phyloP scores from a whole-genome alignment of 2,113 vertebrate genomes.

The Cyprinodon variegatus region DNA sequence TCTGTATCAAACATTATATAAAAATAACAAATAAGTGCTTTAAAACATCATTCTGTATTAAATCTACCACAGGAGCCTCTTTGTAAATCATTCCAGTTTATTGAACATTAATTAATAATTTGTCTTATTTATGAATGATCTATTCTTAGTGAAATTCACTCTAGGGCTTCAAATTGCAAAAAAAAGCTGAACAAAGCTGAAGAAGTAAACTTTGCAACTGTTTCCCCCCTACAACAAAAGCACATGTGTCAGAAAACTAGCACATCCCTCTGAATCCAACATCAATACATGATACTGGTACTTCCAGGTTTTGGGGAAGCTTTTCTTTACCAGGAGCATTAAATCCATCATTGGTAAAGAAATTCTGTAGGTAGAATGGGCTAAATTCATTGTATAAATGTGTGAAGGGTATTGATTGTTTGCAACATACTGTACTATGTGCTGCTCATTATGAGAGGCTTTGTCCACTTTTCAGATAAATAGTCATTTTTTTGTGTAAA shows the following conservation, averaged over 20 bases:
- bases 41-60: too few species aligned
- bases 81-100: background rate
- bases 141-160: background rate
- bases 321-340: too few species aligned
- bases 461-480: background rate
- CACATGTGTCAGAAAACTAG: too few species aligned
- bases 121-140: background rate
- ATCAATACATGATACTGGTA: too few species aligned
- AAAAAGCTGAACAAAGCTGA: too few species aligned
- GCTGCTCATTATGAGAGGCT: background rate
- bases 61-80: background rate
- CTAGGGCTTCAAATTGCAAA: too few species aligned
- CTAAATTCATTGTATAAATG: background rate
- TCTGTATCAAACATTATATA: background rate
- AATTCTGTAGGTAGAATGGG: background rate
- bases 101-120: background rate
- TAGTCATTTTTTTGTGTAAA: background rate
- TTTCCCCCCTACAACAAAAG: too few species aligned
- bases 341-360: too few species aligned
- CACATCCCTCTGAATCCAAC: too few species aligned
- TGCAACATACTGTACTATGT: background rate
- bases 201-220: too few species aligned
- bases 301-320: too few species aligned
- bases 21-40: too few species aligned
- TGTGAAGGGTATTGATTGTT: background rate